phyloP scores from a whole-genome alignment of 2,797 vertebrate genomes.

The Glossophaga mutica region DNA sequence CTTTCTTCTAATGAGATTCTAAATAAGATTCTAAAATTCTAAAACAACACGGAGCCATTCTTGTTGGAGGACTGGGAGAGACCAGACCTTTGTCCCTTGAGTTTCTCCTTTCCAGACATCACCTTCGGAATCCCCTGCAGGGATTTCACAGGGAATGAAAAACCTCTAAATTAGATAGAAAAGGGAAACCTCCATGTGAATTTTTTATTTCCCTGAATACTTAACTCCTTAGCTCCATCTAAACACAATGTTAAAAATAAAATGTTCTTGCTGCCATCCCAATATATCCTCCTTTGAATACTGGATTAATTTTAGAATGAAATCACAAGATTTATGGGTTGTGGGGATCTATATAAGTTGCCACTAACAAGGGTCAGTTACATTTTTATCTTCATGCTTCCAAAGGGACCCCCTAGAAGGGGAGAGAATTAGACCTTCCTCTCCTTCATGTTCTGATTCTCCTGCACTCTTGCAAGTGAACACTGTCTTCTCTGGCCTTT shows the following conservation, averaged over 20 bases:
- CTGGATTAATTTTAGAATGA: conserved; percentile 4
- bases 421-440: background rate
- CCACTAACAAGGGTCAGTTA: background rate
- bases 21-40: conserved; percentile 23
- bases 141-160: background rate
- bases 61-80: background rate
- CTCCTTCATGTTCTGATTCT: background rate
- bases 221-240: background rate
- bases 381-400: conserved; percentile 4
- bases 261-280: background rate
- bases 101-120: background rate
- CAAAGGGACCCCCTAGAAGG: background rate
- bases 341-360: background rate
- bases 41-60: background rate
- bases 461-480: background rate
- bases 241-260: background rate
- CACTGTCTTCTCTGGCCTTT: background rate
- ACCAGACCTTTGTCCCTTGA: background rate
- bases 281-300: background rate
- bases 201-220: conserved; percentile 30
- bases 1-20: conserved; percentile 2
- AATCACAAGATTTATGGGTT: background rate
- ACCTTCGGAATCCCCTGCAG: background rate
- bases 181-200: background rate
- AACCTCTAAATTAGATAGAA: background rate